Percentiles rank a stretch among this genome's conserved stretches.
Conservation (phyloP, 2,888 invertebrate species). For the Ophion ellenae region DNA sequence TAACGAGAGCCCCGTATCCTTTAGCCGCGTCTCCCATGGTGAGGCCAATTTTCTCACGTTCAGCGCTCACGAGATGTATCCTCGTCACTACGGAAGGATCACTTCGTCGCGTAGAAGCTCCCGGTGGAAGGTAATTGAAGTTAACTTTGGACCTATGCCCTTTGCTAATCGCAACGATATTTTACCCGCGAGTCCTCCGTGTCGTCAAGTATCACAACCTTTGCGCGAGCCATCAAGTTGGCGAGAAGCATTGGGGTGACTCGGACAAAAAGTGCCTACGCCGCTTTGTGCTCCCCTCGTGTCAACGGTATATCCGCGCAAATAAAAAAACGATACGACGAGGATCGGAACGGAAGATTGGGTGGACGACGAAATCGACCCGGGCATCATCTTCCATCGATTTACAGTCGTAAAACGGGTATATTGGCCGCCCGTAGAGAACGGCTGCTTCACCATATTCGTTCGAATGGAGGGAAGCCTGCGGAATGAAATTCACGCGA, state of each 20-base stretch:
- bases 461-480: too few relatives aligned
- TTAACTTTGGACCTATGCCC: background rate
- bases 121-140: background rate
- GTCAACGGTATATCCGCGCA: background rate
- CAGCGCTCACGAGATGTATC: constrained; percentile 1
- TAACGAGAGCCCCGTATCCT: too few relatives aligned
- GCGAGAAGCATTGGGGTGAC: background rate
- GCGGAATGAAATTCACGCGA: constrained; percentile 9
- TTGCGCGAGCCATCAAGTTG: constrained; percentile 1
- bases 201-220: constrained; percentile 13
- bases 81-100: too few relatives aligned
- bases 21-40: constrained; percentile 17
- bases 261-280: too few relatives aligned
- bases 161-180: background rate
- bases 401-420: constrained; percentile 14
- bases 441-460: too few relatives aligned
- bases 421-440: background rate
- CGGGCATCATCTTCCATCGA: constrained; percentile 34
- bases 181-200: background rate
- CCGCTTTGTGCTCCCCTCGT: too few relatives aligned
- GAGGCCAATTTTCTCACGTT: constrained; percentile 48
- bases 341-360: too few relatives aligned
- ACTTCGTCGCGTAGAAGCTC: background rate
- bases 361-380: background rate
- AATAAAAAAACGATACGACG: too few relatives aligned